Evolutionary conservation across 2,797 vertebrate species (phyloP).

Genomic region (Spinibarbus caldwelli): DNA sequence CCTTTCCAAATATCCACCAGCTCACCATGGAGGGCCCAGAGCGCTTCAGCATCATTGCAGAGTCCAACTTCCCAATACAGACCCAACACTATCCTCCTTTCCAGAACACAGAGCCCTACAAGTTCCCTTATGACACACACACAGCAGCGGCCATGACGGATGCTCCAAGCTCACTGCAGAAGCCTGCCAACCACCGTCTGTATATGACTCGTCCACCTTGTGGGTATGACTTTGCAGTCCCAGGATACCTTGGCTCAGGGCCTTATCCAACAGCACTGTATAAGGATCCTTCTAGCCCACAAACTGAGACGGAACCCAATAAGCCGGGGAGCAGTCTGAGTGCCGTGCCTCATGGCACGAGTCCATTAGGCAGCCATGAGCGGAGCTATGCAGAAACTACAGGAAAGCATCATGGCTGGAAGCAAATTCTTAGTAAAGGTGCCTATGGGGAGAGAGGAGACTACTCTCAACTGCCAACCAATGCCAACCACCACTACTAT

Average conservation of each 20-base stretch:
- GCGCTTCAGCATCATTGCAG: conserved; percentile 76
- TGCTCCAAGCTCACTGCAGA: conserved; percentile 75
- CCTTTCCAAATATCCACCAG: conserved; percentile 72
- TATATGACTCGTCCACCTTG: conserved; percentile 80
- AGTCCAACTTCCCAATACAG: conserved; percentile 76
- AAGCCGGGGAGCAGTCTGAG: conserved; percentile 68
- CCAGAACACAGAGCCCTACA: conserved; percentile 82
- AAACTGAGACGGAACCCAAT: conserved; percentile 68
- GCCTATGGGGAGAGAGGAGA: conserved; percentile 74
- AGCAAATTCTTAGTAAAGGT: conserved; percentile 79
- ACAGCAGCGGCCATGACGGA: conserved; percentile 79
- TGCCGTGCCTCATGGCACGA: conserved; percentile 74
- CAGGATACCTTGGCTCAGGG: conserved; percentile 78
- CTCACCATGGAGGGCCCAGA: conserved; percentile 81
- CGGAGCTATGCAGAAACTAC: conserved; percentile 71
- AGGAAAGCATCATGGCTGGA: conserved; percentile 79
- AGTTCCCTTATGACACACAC: conserved; percentile 76
- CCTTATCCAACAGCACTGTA: conserved; percentile 76
- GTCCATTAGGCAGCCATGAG: conserved; percentile 67
- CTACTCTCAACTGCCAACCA: conserved; percentile 68
- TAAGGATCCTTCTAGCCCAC: conserved; percentile 79
- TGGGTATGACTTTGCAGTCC: conserved; percentile 84
- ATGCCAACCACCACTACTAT: conserved; percentile 77
- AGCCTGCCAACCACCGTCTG: conserved; percentile 82
- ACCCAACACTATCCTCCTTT: conserved; percentile 80